These are phyloP conservation scores for Pseudorhiza aurosa DNA, from an alignment of 30 jellyfish, hydroid and myxozoan genomes.

Conservation along the genomic window DNA sequence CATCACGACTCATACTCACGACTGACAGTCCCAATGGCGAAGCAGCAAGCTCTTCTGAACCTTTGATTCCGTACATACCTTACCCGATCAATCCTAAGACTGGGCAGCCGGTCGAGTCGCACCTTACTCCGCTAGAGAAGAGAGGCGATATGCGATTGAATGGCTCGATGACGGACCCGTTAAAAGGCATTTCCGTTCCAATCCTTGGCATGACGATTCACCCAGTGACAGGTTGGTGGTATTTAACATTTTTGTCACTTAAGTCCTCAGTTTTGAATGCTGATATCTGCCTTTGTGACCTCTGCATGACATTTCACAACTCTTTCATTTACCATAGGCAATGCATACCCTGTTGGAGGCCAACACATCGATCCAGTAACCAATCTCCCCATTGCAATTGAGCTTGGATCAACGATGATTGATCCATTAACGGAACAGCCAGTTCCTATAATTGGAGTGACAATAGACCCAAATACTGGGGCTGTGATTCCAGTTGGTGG, in stretches of 20 bases:
- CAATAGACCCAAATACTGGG: constrained; percentile 82
- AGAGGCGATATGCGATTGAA: constrained; percentile 85
- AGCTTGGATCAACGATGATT: constrained; percentile 74
- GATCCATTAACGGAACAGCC: constrained; percentile 56
- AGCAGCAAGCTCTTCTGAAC: constrained; percentile 89
- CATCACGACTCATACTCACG: constrained; percentile 89
- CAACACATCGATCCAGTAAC: constrained; percentile 84
- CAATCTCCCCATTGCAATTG: constrained; percentile 85
- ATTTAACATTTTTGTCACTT: not conserved
- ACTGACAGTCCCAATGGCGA: constrained; percentile 95
- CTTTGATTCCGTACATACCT: constrained; percentile 89
- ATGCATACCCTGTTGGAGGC: constrained; percentile 98
- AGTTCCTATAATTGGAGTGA: constrained; percentile 78
- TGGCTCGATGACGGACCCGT: constrained; percentile 92
- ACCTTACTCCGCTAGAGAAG: constrained; percentile 79
- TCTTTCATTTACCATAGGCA: constrained; percentile 52
- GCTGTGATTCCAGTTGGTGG: constrained; percentile 95
- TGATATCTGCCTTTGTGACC: too few species aligned
- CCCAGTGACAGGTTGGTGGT: constrained; percentile 95
- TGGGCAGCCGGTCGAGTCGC: constrained; percentile 78
- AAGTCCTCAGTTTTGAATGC: too few species aligned
- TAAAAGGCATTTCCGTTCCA: constrained; percentile 90
- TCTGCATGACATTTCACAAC: not conserved
- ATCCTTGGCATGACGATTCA: constrained; percentile 96
- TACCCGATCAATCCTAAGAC: constrained; percentile 83